Evolutionary conservation across 2,113 vertebrate species (phyloP).

Genomic region (Megaceryle torquata): DNA sequence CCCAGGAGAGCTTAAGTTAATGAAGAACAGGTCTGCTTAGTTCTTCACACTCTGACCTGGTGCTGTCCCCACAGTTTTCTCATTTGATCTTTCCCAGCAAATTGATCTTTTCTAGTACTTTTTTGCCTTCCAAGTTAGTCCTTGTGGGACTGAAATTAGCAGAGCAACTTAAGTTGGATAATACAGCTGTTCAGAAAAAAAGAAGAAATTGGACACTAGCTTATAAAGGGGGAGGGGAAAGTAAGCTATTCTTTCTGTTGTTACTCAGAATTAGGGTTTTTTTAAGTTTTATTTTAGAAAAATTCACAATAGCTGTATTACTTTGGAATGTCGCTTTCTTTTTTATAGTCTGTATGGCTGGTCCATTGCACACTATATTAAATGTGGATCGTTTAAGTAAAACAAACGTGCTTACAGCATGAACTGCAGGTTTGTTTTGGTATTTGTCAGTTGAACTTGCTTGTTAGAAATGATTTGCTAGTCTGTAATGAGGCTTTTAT

Average conservation of each 20-base stretch:
- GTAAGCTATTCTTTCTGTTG: conserved; percentile 60
- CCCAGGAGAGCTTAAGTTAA: conserved; percentile 88
- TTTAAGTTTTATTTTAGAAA: conserved; percentile 31
- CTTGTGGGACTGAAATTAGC: conserved; percentile 82
- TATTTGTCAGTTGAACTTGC: conserved; percentile 65
- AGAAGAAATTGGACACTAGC: conserved; percentile 77
- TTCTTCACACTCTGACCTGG: conserved; percentile 87
- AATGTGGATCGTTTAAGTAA: conserved; percentile 33
- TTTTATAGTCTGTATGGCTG: conserved; percentile 14
- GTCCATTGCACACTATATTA: conserved; percentile 30
- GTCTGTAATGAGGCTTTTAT: conserved; percentile 72
- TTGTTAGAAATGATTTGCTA: conserved; percentile 73
- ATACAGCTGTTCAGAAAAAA: conserved; percentile 77
- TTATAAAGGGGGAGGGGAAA: conserved; percentile 56
- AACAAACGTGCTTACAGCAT: conserved; percentile 6
- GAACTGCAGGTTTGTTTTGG: conserved; percentile 45
- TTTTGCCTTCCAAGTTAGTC: conserved; percentile 80
- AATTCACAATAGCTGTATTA: background rate
- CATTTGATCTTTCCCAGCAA: conserved; percentile 86
- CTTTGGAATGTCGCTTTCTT: background rate
- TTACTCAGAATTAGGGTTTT: conserved; percentile 16
- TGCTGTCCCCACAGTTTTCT: conserved; percentile 86
- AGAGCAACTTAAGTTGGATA: conserved; percentile 82
- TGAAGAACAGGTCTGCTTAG: conserved; percentile 95
- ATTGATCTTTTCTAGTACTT: conserved; percentile 82